These are phyloP conservation scores for Polydrusus tereticollis DNA, from an alignment of 2,888 invertebrate species.

Conservation along the genomic window DNA sequence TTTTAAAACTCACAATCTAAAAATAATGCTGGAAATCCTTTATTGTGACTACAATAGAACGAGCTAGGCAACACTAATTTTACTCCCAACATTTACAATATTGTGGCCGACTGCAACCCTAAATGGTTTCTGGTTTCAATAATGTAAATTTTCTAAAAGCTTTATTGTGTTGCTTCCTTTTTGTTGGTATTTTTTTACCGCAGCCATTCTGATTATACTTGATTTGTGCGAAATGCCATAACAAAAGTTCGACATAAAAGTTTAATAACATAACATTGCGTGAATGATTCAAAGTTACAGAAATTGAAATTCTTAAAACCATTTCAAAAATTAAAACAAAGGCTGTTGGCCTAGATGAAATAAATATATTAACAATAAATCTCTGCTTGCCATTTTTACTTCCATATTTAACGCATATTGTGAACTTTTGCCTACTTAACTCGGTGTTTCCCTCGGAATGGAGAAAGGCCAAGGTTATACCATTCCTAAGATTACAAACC, in stretches of 20 bases:
- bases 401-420: too few relatives aligned
- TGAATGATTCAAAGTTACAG: neutral
- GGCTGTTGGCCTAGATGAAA: too few relatives aligned
- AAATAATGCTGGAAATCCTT: neutral
- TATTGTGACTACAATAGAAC: neutral
- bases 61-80: constrained; percentile 6
- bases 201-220: neutral
- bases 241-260: neutral
- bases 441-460: too few relatives aligned
- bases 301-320: too few relatives aligned
- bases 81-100: neutral
- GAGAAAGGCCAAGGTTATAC: too few relatives aligned
- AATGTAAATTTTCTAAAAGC: constrained; percentile 17
- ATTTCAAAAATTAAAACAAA: too few relatives aligned
- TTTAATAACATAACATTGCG: neutral
- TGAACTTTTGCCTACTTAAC: too few relatives aligned
- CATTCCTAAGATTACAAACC: too few relatives aligned
- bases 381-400: too few relatives aligned
- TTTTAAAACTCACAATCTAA: neutral
- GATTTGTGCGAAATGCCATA: neutral
- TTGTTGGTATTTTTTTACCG: neutral
- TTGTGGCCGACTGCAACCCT: neutral
- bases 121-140: neutral
- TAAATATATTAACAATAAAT: too few relatives aligned
- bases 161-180: neutral